phyloP scores from a whole-genome alignment of 2,113 vertebrate species.

The Glaucidium brasilianum region DNA sequence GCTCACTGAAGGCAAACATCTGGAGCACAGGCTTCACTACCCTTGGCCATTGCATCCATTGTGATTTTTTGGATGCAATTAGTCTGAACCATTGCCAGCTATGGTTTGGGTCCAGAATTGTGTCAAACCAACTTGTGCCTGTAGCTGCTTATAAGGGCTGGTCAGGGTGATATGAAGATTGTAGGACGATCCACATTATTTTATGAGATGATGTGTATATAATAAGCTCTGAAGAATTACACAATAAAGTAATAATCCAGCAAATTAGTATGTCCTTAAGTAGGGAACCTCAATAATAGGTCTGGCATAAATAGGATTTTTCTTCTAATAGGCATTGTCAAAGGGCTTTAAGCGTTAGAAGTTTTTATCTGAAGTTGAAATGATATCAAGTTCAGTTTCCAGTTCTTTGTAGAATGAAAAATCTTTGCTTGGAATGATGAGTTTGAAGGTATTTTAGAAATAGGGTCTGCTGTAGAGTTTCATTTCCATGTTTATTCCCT shows the following conservation, averaged over 20 bases:
- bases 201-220: background rate
- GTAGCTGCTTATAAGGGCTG: background rate
- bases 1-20: background rate
- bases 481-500: background rate
- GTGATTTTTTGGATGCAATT: background rate
- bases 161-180: background rate
- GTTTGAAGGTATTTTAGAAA: background rate
- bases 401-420: background rate
- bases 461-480: background rate
- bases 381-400: background rate
- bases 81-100: background rate
- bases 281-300: background rate
- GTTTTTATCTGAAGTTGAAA: background rate
- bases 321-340: background rate
- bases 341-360: background rate
- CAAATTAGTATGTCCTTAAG: background rate
- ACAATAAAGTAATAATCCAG: background rate
- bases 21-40: background rate
- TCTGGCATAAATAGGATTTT: background rate
- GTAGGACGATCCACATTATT: background rate
- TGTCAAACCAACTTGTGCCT: background rate
- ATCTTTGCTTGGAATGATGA: background rate
- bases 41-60: background rate
- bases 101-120: background rate
- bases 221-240: constrained; percentile 1